Evolutionary conservation across 2,888 invertebrate genomes (phyloP).

Genomic region (Orthosia incerta): DNA sequence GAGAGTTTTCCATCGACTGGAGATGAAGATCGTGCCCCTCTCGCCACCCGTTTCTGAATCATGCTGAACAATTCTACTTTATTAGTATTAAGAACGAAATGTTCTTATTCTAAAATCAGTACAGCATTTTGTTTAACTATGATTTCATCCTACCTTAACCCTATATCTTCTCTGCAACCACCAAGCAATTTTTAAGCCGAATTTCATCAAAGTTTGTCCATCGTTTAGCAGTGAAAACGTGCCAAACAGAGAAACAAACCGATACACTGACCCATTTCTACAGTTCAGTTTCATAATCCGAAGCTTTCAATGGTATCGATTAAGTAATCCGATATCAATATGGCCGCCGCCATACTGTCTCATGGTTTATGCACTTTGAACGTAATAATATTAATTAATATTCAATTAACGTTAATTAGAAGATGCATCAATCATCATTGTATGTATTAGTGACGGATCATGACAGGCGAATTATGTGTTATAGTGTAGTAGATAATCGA

Average conservation of each 20-base stretch:
- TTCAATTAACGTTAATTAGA: slow-evolving; percentile 23
- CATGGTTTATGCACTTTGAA: slow-evolving; percentile 6
- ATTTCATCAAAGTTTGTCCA: too few species aligned
- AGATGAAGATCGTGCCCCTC: too few species aligned
- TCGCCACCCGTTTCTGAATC: too few species aligned
- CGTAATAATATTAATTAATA: slow-evolving; percentile 21
- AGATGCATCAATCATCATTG: slow-evolving; percentile 14
- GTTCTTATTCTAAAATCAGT: too few species aligned
- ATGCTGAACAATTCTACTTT: too few species aligned
- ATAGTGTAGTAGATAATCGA: not conserved
- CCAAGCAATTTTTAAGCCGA: too few species aligned
- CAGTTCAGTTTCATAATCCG: slow-evolving; percentile 1
- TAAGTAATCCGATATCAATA: slow-evolving; percentile 4
- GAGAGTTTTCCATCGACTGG: too few species aligned
- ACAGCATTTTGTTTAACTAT: too few species aligned
- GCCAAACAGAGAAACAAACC: not conserved
- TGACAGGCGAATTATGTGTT: slow-evolving; percentile 2
- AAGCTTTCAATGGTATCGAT: not conserved
- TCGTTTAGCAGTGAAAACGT: not conserved
- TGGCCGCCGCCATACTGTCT: slow-evolving; percentile 2
- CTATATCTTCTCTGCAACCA: too few species aligned
- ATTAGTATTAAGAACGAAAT: too few species aligned
- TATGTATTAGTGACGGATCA: not conserved
- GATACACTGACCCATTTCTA: not conserved
- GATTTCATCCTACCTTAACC: too few species aligned